Evolutionary conservation across 2,797 vertebrate species (phyloP), one percentile per base, ranked within the genome.

Genomic region (Phoebastria nigripes): DNA sequence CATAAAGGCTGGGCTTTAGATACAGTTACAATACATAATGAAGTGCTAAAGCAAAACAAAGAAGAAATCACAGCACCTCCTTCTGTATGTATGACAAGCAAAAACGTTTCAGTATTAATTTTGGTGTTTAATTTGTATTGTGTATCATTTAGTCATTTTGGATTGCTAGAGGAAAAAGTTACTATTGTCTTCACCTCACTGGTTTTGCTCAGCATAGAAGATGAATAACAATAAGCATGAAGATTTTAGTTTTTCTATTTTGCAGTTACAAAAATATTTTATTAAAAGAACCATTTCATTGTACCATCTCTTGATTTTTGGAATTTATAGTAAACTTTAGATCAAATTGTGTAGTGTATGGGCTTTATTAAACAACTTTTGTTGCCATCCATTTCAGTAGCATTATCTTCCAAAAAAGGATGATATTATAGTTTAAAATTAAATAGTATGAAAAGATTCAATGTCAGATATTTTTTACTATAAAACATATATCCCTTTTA

Each of bases 1-100:
- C 98, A 99, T 95, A 98, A 99, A 97, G 98, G 98, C 93, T 99
- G 98, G 98, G 98, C 98, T 47, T 97, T 99, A 93, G 98, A 99
- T 97, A 98, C 97, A 0, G 98, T 99, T 73, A 98, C 97, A 37
- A 92, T 99, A 88, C 97, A 98, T 92, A 99, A 98, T 2, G 98
- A 98, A 9, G 98, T 99, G n/a, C 95, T 98, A 71, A 98, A 98
- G 89, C 98, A 97, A 84, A 92, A 95, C 83, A 98, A 88, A 93
- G 98, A 99, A 51, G 98, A 99, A 89, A 98, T 99, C 90, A 93
- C 87, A 16, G 41, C 84, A 13, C 67, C 98, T 21, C 98, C 98
- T 52, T 63, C 15, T 91, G 98, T 98, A 98, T 31, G 98, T 94
- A 62, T 92, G 16, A 37, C n/a, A 49, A 25, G 35, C 35, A 58